A percentile compares a stretch with the other conserved stretches of the same genome.
phyloP scores from a whole-genome alignment of 2,888 invertebrate species.

The Hoplodrina blanda region DNA sequence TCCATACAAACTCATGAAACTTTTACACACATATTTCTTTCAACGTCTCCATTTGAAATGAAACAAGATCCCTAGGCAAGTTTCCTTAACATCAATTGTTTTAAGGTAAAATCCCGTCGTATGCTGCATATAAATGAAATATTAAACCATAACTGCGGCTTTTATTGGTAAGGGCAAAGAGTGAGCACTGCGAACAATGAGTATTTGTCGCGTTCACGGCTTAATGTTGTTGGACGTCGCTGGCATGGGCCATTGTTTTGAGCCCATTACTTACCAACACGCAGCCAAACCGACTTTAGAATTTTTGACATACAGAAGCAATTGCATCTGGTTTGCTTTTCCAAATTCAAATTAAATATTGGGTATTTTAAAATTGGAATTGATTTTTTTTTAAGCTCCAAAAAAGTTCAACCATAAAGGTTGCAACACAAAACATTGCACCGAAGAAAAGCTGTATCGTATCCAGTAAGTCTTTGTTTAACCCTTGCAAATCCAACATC shows the following conservation, averaged over 20 bases:
- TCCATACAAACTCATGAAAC: slow-evolving; percentile 1
- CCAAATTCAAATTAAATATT: slow-evolving; percentile 2
- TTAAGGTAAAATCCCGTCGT: slow-evolving; percentile 42
- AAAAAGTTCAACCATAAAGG: no score
- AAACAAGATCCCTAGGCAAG: slow-evolving; percentile 40
- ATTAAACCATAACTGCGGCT: slow-evolving; percentile 66
- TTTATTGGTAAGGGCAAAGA: slow-evolving; percentile 59
- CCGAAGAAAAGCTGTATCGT: background rate
- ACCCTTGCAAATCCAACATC: background rate
- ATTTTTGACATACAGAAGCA: slow-evolving; percentile 31
- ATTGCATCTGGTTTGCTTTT: slow-evolving; percentile 13
- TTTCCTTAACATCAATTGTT: slow-evolving; percentile 47
- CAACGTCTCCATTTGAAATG: slow-evolving; percentile 25
- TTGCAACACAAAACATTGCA: no score
- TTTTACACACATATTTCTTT: slow-evolving; percentile 18
- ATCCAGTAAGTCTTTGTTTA: background rate
- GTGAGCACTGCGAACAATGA: slow-evolving; percentile 69
- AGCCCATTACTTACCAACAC: slow-evolving; percentile 50
- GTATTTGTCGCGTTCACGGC: slow-evolving; percentile 61
- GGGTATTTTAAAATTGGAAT: background rate
- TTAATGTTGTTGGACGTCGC: slow-evolving; percentile 61
- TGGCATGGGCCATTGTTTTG: slow-evolving; percentile 67
- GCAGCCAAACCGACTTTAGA: slow-evolving; percentile 44
- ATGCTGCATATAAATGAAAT: slow-evolving; percentile 66
- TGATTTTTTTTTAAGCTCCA: background rate